phyloP scores from a whole-genome alignment of 2,113 vertebrate genomes.

The Eudyptes chrysolophus region DNA sequence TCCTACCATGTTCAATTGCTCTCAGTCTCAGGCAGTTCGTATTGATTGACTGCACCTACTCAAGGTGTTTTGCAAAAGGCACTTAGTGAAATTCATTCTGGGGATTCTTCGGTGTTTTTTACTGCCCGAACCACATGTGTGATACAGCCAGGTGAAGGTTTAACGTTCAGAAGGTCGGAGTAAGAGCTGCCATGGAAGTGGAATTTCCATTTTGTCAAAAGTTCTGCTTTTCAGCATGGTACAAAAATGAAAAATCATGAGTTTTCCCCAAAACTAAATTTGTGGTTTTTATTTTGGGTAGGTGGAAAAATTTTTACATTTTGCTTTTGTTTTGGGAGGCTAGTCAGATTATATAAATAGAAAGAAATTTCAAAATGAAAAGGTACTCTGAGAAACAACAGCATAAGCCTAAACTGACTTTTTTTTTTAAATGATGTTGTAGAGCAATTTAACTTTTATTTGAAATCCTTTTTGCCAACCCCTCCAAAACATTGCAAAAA shows the following conservation, averaged over 20 bases:
- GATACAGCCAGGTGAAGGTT: neutral
- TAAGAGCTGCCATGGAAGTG: neutral
- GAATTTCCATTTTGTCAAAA: neutral
- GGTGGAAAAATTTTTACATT: neutral
- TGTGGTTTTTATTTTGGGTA: neutral
- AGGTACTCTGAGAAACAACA: neutral
- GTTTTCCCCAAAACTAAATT: rapidly evolving
- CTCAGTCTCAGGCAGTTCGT: neutral
- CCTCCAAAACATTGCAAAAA: neutral
- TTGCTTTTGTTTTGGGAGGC: neutral
- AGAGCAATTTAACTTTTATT: neutral
- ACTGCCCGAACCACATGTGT: neutral
- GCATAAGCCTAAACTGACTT: neutral
- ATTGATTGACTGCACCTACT: neutral
- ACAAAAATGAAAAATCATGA: neutral
- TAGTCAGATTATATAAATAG: neutral
- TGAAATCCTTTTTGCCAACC: neutral
- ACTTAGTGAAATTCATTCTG: neutral
- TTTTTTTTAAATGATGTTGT: neutral
- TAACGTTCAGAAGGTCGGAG: neutral
- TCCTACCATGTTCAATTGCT: neutral
- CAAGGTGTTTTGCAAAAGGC: neutral
- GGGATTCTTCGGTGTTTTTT: neutral
- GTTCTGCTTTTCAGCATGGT: neutral
- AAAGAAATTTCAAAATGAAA: neutral